Evolutionary conservation across 1,140 invertebrate genomes (phyloP), one percentile per base, ranked within the genome.

Genomic region (Lepidotrigona ventralis): DNA sequence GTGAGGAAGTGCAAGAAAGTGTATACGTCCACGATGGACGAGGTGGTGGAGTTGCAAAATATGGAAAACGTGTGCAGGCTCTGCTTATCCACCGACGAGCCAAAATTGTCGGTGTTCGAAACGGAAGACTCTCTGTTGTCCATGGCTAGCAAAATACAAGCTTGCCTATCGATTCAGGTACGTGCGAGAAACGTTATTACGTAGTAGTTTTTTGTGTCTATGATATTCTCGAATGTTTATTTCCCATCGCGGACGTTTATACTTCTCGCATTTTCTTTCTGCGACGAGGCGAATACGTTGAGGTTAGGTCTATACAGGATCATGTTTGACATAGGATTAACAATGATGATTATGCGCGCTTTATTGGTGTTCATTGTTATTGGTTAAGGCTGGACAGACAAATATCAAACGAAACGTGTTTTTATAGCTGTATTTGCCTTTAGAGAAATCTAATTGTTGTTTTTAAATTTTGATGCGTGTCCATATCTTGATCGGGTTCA

Each of bases 161-260:
- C 94, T 88, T 96, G 95, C 88, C 93, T 96, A 85, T 95, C 95
- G 74, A 95, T 96, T 80, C 93, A 96, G 95, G 96, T 96, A 6
- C 2, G 66, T 78, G 0, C 17, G 0, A 23, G 0, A 23, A 17
- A 2, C 60, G 12, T 26, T 54, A 8, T 19, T 15, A 19, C 11
- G 64, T n/a, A 17, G 11, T 12, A 71, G 15, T 17, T 1, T 19
- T 23, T 17, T 64, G 58, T 60, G 58, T n/a, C 58, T 2, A 12
- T 60, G 8, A 4, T n/a, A 26, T 2, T 51, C 11, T 26, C 39
- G 17, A 69, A 54, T 39, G 12, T 23, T 17, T 21, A 2, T 23
- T 56, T 11, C 23, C 29, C 1, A 8, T 56, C 8, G 14, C 15
- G 14, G 58, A 23, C 6, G 19, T 23, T 12, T 46, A 11, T 12